phyloP scores from a whole-genome alignment of 2,888 invertebrate species.

The Diarsia mendica region DNA sequence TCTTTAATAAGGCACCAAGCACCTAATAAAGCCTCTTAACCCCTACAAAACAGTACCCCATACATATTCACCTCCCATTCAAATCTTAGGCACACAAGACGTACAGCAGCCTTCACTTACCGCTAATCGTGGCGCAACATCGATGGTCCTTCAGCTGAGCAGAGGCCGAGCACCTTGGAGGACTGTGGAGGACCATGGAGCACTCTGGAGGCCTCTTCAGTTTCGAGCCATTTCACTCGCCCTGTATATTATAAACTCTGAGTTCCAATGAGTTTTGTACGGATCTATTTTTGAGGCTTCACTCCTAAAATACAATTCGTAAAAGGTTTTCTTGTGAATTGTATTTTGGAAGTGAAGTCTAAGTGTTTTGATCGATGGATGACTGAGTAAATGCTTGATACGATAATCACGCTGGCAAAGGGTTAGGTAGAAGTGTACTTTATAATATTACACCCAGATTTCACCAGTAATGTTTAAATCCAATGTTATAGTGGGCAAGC shows the following conservation, averaged over 20 bases:
- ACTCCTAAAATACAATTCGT: too few relatives aligned
- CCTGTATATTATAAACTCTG: conserved; percentile 65
- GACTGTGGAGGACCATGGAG: conserved; percentile 43
- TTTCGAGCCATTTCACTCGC: conserved; percentile 60
- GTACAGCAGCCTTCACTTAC: conserved; percentile 65
- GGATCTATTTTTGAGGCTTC: neutral
- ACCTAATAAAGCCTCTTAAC: conserved; percentile 28
- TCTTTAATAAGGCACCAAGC: neutral
- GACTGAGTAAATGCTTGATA: neutral
- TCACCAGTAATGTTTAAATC: too few relatives aligned
- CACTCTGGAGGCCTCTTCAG: conserved; percentile 52
- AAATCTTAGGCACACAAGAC: conserved; percentile 66
- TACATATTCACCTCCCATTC: conserved; percentile 63
- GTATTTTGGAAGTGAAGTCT: neutral
- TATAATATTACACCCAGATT: too few relatives aligned
- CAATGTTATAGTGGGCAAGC: too few relatives aligned
- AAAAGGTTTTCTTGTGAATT: neutral
- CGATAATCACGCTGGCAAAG: too few relatives aligned
- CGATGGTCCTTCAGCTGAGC: conserved; percentile 57
- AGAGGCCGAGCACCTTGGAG: conserved; percentile 54
- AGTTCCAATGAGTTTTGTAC: conserved; percentile 23
- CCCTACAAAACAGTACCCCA: conserved; percentile 45
- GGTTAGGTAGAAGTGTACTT: too few relatives aligned
- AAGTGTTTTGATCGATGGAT: neutral
- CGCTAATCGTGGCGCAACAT: conserved; percentile 65